These are phyloP conservation scores for Microplitis manilae DNA, from an alignment of 2,888 invertebrate genomes.

Conservation along the genomic window DNA sequence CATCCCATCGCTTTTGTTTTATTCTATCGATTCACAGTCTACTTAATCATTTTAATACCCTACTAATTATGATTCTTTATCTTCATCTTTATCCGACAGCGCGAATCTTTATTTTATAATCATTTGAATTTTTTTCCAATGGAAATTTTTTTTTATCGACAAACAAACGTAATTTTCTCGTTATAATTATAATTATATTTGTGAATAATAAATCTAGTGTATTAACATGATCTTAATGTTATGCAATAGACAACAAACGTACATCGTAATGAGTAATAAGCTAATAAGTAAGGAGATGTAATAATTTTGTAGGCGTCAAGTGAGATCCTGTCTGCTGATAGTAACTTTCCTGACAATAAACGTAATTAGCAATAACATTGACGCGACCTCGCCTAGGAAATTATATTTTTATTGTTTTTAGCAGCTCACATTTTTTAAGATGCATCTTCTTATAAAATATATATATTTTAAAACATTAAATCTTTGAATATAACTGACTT, in stretches of 20 bases:
- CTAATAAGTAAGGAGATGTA: background rate
- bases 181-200: no score
- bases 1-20: background rate
- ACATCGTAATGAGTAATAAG: background rate
- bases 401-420: slow-evolving; percentile 34
- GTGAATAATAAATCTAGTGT: background rate
- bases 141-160: no score
- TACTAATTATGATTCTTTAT: no score
- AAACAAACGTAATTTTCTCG: no score
- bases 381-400: slow-evolving; percentile 35
- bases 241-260: background rate
- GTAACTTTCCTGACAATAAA: slow-evolving; percentile 36
- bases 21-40: background rate
- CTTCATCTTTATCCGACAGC: no score
- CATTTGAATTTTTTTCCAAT: no score
- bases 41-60: no score
- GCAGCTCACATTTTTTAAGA: background rate
- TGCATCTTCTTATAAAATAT: no score
- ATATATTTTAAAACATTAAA: no score
- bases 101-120: no score
- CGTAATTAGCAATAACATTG: slow-evolving; percentile 36
- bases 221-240: background rate
- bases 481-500: no score
- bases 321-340: slow-evolving; percentile 31
- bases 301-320: slow-evolving; percentile 8